Evolutionary conservation across 2,888 invertebrate genomes (phyloP), one percentile per base, ranked within the genome.

Genomic region (Drosophila mercatorum): DNA sequence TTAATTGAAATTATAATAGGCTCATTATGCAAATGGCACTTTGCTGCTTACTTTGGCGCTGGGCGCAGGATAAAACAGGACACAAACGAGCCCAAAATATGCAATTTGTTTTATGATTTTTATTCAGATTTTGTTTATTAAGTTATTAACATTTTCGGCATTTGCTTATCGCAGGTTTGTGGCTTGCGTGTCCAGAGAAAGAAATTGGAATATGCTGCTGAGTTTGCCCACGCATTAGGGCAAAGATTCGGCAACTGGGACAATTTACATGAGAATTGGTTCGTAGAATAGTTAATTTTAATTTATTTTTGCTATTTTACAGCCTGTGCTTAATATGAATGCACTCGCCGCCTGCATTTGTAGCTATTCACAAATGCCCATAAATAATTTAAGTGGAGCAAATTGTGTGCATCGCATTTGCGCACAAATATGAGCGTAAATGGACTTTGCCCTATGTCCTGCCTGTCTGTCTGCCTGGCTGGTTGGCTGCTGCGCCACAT

Each of bases 1-100:
- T 85, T 89, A 85, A 85, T 85, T 89, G 86, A 89, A 85, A 85
- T 85, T 89, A 89, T 85, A 85, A 85, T 85, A 85, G 85, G 67
- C 88, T 89, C 71, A 85, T 85, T 85, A 85, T 85, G 85, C 81
- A 88, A 89, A 89, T 84, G 68, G 53, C 28, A 59, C 58, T 67
- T 68, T 70, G 74, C 76, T 76, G 67, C 75, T 70, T 78, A 67
- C 64, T 87, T 72, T 11, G 38, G 40, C 34, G 12, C 49, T 38
- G 17, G 14, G 17, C 17, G 51, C 26, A 49, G 46, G 56, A 69
- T 62, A 68, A 81, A 46, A 53, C 65, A 61, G 67, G 55, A 52
- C 53, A 51, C 5, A 28, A n/a, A 40, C 38, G 31, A 28, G 28
- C 53, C 65, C 41, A 34, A 68, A 77, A 46, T 67, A 43, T 55